Base-by-base conservation (phyloP, 2,113 vertebrate species). In the Onychostruthus taczanowskii region DNA sequence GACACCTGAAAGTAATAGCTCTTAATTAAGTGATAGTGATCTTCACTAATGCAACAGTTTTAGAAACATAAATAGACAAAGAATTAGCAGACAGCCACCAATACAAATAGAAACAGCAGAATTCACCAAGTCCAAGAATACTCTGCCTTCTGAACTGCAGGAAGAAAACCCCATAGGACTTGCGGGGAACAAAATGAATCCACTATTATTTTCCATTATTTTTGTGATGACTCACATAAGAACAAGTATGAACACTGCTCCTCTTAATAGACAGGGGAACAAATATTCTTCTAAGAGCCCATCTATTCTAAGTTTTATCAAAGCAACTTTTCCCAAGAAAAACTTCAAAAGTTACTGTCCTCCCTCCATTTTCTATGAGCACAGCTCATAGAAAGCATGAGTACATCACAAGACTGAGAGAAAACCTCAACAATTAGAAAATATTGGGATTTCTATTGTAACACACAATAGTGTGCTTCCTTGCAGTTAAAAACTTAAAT, bases 111-210 rank as follows among this genome's bases (percentile, higher is more conserved):
- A 53, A 91, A 50, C 13, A 79, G 26, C 9, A 84, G 43, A 61
- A 63, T 61, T 72, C 18, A 39, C 28, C 44, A 55, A 43, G 19
- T n/a, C 23, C 19, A 61, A 61, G 19, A n/a, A 49, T 7, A 56
- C 31, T 47, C 26, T 27, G 33, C 9, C 37, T 87, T 84, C 27
- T 11, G 30, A 80, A 89, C 16, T 28, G 20, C 14, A 41, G 7
- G 9, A 13, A 43, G 73, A 37, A 16, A 2, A 3, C 1, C 4
- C 24, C 1, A 0, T 4, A 14, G 26, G 7, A 59, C 82, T 85
- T 37, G 16, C 26, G 12, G 4, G 17, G 6, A 33, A 52, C 52
- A 90, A 75, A 33, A 68, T 20, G 8, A 87, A 77, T 43, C 18
- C 44, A 56, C 26, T 68, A 23, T 17, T 44, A 28, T 68, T 84